A percentile compares a stretch with the other conserved stretches of the same genome.
Evolutionary conservation across 2,797 vertebrate species (phyloP).

Genomic region (Sebastes hubbsi): DNA sequence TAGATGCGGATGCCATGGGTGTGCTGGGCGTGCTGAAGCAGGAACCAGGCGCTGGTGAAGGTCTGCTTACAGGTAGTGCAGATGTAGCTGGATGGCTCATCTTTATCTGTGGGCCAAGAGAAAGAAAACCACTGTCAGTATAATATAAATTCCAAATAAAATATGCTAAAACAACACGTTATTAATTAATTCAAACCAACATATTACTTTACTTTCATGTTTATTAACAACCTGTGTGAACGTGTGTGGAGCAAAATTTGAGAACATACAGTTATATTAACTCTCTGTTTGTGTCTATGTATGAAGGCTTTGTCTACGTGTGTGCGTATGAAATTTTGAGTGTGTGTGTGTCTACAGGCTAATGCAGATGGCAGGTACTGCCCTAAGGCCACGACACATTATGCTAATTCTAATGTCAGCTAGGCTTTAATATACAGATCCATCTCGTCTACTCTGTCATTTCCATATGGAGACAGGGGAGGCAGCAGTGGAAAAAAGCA

Average conservation of each 20-base stretch:
- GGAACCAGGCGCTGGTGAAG: constrained; percentile 99
- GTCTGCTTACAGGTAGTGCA: constrained; percentile 99
- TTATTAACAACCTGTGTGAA: not conserved
- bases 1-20: constrained; percentile 98
- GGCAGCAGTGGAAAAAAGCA: constrained; percentile 77
- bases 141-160: not conserved
- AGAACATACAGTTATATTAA: not conserved
- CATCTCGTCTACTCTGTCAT: constrained; percentile 92
- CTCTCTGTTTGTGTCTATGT: constrained; percentile 5
- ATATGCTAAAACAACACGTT: not conserved
- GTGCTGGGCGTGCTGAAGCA: constrained; percentile 99
- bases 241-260: not conserved
- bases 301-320: constrained; percentile 24
- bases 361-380: constrained; percentile 98
- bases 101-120: constrained; percentile 89
- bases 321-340: constrained; percentile 41
- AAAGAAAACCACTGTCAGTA: constrained; percentile 12
- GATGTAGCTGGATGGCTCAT: constrained; percentile 99
- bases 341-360: constrained; percentile 90
- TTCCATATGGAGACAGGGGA: constrained; percentile 91
- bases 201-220: not conserved
- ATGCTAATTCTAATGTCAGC: constrained; percentile 99
- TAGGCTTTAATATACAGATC: constrained; percentile 99
- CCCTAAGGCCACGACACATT: constrained; percentile 96
- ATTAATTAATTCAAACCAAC: not conserved